Percentiles rank a stretch among this genome's conserved stretches.
Conservation (phyloP, 23 tunicate genomes). For the Pegea sp. region DNA sequence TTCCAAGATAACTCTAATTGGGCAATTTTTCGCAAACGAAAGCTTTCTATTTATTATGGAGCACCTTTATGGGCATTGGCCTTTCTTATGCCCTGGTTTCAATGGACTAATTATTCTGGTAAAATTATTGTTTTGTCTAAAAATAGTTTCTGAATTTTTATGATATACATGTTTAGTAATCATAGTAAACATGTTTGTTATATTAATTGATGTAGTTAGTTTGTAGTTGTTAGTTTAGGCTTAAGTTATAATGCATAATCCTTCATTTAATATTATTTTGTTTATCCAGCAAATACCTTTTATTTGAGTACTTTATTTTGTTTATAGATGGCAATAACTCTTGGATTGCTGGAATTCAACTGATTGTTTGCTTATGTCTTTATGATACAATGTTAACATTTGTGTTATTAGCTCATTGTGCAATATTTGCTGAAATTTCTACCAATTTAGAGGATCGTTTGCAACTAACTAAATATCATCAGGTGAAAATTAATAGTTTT, state of each 20-base stretch:
- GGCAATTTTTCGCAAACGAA: constrained; percentile 49
- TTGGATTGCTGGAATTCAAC: constrained; percentile 57
- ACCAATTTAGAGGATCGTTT: constrained; percentile 39
- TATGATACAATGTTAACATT: constrained; percentile 66
- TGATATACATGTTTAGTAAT: too few relatives aligned
- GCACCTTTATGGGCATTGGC: constrained; percentile 72
- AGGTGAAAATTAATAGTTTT: constrained; percentile 24
- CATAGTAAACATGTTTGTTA: too few relatives aligned
- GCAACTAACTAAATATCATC: constrained; percentile 52
- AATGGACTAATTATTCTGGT: constrained; percentile 44
- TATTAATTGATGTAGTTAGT: too few relatives aligned
- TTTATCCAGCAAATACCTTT: too few relatives aligned
- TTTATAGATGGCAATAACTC: constrained; percentile 2
- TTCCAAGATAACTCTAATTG: constrained; percentile 76
- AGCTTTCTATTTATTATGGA: constrained; percentile 66
- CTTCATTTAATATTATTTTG: too few relatives aligned
- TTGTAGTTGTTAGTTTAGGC: too few relatives aligned
- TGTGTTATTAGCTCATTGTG: constrained; percentile 75
- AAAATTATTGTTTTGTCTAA: background rate
- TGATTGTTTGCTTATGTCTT: constrained; percentile 48
- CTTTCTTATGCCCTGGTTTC: constrained; percentile 76
- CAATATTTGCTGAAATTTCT: constrained; percentile 75
- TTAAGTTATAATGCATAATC: too few relatives aligned
- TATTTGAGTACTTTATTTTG: background rate
- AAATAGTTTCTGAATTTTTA: too few relatives aligned